Percentiles rank a stretch among this genome's conserved stretches.
Conservation (phyloP, 1,140 invertebrate genomes). For the Megalonaias nervosa region DNA sequence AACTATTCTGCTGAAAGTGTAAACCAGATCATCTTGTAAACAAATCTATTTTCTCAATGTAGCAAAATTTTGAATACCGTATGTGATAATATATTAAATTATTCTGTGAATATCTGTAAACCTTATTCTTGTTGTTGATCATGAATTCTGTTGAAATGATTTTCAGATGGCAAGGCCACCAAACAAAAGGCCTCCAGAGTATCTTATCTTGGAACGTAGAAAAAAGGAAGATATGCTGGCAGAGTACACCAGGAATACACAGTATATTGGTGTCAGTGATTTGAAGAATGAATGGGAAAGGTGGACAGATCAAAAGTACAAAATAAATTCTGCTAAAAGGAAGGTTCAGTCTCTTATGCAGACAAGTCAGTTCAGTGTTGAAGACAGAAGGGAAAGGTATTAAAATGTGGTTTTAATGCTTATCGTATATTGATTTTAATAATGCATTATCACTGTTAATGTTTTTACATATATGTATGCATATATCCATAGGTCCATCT, state of each 20-base stretch:
- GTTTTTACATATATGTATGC: no score
- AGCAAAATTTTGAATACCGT: background rate
- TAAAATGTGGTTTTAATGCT: background rate
- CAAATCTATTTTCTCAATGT: background rate
- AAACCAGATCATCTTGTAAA: background rate
- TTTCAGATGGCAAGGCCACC: constrained; percentile 62
- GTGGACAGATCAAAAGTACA: constrained; percentile 62
- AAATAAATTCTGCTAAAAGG: constrained; percentile 58
- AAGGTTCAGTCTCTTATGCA: constrained; percentile 55
- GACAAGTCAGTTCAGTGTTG: constrained; percentile 59
- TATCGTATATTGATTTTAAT: no score
- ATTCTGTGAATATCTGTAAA: background rate
- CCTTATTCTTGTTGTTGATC: constrained; percentile 12
- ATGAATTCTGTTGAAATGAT: background rate
- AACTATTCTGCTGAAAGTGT: background rate
- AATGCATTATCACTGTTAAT: no score
- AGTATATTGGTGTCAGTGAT: constrained; percentile 60
- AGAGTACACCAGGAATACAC: constrained; percentile 51
- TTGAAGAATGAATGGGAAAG: constrained; percentile 69
- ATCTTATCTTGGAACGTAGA: constrained; percentile 64
- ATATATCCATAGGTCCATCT: no score
- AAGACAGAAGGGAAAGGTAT: constrained; percentile 68
- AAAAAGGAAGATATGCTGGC: constrained; percentile 60
- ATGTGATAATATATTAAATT: background rate
- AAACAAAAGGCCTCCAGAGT: constrained; percentile 60